These are phyloP conservation scores for Distichodus sexfasciatus DNA, from an alignment of 2,797 vertebrate genomes.

Conservation along the genomic window DNA sequence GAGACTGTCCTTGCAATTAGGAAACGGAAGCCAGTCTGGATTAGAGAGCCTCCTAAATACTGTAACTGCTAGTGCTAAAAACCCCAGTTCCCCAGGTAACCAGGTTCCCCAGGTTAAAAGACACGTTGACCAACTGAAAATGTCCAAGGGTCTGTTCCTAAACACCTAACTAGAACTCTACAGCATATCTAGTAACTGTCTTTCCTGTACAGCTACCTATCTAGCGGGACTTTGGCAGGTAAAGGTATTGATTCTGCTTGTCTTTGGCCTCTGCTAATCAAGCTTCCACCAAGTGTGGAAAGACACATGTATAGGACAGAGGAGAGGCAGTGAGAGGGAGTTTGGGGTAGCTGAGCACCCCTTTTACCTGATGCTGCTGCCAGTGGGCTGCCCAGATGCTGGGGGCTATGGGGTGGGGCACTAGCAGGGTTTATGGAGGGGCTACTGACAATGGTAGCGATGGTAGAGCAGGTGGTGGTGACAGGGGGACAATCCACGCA, in stretches of 20 bases:
- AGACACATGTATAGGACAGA: conserved; percentile 58
- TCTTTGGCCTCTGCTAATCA: conserved; percentile 1
- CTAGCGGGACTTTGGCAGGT: not conserved
- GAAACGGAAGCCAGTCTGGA: too few species aligned
- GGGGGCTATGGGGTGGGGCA: conserved; percentile 88
- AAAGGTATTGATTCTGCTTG: not conserved
- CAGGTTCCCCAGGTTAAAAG: too few species aligned
- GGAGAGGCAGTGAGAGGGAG: conserved; percentile 63
- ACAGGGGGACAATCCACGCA: conserved; percentile 90
- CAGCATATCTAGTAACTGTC: not conserved
- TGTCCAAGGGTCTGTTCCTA: too few species aligned
- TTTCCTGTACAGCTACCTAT: not conserved
- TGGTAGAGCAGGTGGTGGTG: conserved; percentile 76
- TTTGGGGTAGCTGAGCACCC: conserved; percentile 74
- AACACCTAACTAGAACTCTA: too few species aligned
- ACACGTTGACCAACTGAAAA: too few species aligned
- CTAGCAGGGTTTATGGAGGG: conserved; percentile 91
- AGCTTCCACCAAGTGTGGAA: conserved; percentile 46
- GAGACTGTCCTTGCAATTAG: too few species aligned
- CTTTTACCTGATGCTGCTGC: conserved; percentile 99
- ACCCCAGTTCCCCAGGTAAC: too few species aligned
- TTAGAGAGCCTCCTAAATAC: too few species aligned
- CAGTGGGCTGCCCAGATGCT: conserved; percentile 93
- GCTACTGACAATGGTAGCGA: conserved; percentile 85
- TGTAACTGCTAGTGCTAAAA: too few species aligned